Base-by-base conservation (phyloP, 2,888 invertebrate genomes). In the Eristalis intricaria region DNA sequence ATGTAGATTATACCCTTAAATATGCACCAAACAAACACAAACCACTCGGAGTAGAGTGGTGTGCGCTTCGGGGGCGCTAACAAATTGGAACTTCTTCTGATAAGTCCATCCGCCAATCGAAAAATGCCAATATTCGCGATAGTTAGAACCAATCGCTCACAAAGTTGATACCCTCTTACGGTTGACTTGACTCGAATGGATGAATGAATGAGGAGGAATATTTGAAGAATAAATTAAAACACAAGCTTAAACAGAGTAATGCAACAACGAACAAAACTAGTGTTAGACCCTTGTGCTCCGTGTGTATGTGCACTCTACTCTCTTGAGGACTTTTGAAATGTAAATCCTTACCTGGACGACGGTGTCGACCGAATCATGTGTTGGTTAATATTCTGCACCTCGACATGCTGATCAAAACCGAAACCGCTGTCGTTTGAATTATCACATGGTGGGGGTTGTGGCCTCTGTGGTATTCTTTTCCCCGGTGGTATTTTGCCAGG, bases 351-450 rank as follows among this genome's bases (percentile, higher is more conserved):
- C 93, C 93, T 93, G 90, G 93, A 92, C 87, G 90, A 89, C 73
- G 92, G 92, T 90, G 93, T 91, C n/a, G 92, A 91, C 79, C 93
- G 91, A 73, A 92, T 92, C 90, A 92, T 90, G 89, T 92, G 91
- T 89, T 91, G 92, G 68, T 83, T 83, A 58, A 56, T 90, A 89
- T 83, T 76, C 29, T 95, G 93, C 80, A 94, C 93, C 90, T 95
- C 95, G 89, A 94, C 94, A 90, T 96, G 95, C 90, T 96, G 96
- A 92, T 97, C 97, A 89, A 96, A 96, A 81, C 97, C 97, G 89
- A 97, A 95, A 38, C 97, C 97, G 89, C 97, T 97, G 93, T 98
- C 98, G 94, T 97, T 97, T 88, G 97, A 97, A 93, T 97, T 97
- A 92, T 97, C 97, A 92, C 97, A 97, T 86, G 95, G 95, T 91